Evolutionary conservation across 2,113 vertebrate species (phyloP), one percentile per base, ranked within the genome.

Genomic region (Poeciliopsis retropinna): DNA sequence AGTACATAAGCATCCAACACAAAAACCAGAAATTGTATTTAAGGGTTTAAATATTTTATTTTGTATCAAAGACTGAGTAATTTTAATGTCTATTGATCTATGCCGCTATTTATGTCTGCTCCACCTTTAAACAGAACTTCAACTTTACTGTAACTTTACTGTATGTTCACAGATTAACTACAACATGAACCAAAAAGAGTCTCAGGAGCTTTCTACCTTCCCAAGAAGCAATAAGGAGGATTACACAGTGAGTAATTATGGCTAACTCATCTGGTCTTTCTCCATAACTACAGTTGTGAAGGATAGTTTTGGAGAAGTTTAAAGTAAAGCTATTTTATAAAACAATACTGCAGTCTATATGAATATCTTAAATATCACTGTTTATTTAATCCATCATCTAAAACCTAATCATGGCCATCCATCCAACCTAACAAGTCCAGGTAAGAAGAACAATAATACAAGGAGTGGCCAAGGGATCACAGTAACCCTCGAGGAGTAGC

Each of bases 191-290:
- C 32, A 37, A 1, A 0, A 64, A 70, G 66, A 32, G 8, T 47
- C 1, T 39, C 60, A 54, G 29, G 25, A 4, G 14, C 63, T 44
- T 15, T 69, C 37, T 64, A 32, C 68, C 3, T 41, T 2, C 39
- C 11, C 3, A 12, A 14, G 3, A 34, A 29, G 57, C 30, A 3
- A 67, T 0, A 44, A 47, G 7, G 67, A 29, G 11, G 60, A 69
- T 60, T 63, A 5, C 51, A 62, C 17, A 74, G 90, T 92, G 64
- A 92, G 91, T 88, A 25, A 28, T 12, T 17, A 28, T 54, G 14
- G 29, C 32, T 47, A 13, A 11, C 12, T 39, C 2, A 12, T 39
- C 12, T 39, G 12, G 12, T 39, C 12, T 39, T 39, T 39, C 37
- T 39, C 37, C 10, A 13, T 39, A 3, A 39, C 37, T 13, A 39